phyloP scores from a whole-genome alignment of 2,113 vertebrate genomes.

The Upupa epops region DNA sequence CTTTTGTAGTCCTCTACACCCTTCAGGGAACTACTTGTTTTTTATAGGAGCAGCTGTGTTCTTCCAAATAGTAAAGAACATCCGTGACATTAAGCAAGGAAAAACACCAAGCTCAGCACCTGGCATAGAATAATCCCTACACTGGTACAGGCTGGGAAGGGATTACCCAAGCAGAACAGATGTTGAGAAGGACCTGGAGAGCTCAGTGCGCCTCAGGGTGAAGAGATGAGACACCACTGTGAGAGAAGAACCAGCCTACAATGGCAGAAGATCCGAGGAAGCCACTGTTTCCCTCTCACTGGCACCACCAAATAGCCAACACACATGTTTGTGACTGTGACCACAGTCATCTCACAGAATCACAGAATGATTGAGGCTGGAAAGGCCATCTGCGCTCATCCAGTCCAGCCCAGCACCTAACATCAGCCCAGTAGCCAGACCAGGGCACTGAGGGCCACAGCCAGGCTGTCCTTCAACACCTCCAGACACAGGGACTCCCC shows the following conservation, averaged over 20 bases:
- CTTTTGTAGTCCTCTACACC: not conserved
- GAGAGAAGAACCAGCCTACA: not conserved
- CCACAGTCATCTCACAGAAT: not conserved
- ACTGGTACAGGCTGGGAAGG: not conserved
- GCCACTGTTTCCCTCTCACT: rapidly evolving
- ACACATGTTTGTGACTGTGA: not conserved
- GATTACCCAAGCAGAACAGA: not conserved
- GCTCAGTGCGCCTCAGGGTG: not conserved
- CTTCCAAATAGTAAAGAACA: not conserved
- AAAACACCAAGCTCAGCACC: not conserved
- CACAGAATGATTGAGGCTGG: too few species aligned
- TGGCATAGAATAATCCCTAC: not conserved
- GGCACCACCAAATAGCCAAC: not conserved
- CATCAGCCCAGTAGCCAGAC: too few species aligned
- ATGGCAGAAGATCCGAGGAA: not conserved
- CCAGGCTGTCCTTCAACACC: too few species aligned
- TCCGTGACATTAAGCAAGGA: not conserved
- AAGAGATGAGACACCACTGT: not conserved
- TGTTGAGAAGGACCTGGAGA: not conserved
- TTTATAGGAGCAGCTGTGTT: not conserved
- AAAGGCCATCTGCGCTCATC: too few species aligned
- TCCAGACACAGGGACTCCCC: too few species aligned
- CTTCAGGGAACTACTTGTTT: not conserved
- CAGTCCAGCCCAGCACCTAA: too few species aligned
- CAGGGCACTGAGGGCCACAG: too few species aligned